A percentile compares a stretch with the other conserved stretches of the same genome.
Evolutionary conservation across 2,113 vertebrate genomes (phyloP).

Genomic region (Cryptotis parvus): DNA sequence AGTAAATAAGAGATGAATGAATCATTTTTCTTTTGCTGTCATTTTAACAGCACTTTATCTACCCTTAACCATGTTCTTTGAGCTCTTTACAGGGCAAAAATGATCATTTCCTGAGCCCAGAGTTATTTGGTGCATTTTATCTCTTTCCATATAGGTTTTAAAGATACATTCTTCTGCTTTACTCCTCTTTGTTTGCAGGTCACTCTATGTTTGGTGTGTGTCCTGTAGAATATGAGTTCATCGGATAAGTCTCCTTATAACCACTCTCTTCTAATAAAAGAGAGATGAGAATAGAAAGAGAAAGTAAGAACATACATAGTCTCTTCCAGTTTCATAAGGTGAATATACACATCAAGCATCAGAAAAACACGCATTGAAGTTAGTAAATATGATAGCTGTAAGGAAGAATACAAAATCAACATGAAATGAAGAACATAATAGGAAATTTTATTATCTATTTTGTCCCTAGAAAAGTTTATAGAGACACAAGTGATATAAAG

Average conservation of each 20-base stretch:
- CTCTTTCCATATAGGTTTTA: not conserved
- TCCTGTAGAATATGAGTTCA: not conserved
- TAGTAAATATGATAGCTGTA: not conserved
- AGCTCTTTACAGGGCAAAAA: constrained; percentile 22
- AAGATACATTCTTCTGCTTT: not conserved
- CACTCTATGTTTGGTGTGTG: not conserved
- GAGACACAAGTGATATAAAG: constrained; percentile 12
- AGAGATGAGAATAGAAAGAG: not conserved
- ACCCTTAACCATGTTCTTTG: not conserved
- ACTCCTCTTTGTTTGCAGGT: not conserved
- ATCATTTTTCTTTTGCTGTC: constrained; percentile 26
- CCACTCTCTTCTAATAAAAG: not conserved
- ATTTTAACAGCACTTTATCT: constrained; percentile 28
- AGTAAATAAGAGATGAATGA: constrained; percentile 50
- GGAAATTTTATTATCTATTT: not conserved
- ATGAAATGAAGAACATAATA: not conserved
- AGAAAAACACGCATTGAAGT: constrained; percentile 14
- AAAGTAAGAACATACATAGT: not conserved
- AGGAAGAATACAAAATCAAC: not conserved
- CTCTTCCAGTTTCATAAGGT: not conserved
- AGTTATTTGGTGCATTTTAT: not conserved
- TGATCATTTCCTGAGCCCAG: not conserved
- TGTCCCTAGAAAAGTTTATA: not conserved
- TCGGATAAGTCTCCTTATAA: not conserved
- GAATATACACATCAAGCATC: not conserved